A percentile compares a stretch with the other conserved stretches of the same genome.
Conservation (phyloP, 1,140 invertebrate genomes). For the Platorchestia sp. region DNA sequence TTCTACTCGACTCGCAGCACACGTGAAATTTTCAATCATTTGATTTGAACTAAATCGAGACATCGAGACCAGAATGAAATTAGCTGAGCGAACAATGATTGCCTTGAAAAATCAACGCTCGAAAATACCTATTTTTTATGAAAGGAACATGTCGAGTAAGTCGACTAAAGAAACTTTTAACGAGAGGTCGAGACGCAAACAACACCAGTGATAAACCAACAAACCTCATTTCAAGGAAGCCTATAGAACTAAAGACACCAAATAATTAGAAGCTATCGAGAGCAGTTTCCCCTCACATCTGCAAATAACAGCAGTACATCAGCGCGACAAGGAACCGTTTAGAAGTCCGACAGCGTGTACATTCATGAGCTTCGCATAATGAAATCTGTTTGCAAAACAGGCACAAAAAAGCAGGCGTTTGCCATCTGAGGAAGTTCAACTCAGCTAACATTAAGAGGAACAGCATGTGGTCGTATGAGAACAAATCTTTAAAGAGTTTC, state of each 20-base stretch:
- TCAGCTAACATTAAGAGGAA: not conserved
- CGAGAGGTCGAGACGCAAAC: not conserved
- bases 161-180: not conserved
- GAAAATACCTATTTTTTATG: not conserved
- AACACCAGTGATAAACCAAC: not conserved
- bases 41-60: not conserved
- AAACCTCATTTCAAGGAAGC: not conserved
- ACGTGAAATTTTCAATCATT: no score
- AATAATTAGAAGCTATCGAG: not conserved
- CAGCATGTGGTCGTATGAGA: constrained; percentile 6
- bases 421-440: constrained; percentile 6
- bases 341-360: not conserved
- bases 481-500: constrained; percentile 1
- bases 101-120: not conserved
- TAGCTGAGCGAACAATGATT: not conserved
- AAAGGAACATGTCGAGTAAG: not conserved
- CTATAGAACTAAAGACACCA: not conserved
- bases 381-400: not conserved
- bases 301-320: not conserved
- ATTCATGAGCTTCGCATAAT: not conserved
- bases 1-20: not conserved
- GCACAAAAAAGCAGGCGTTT: not conserved
- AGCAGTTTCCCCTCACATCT: not conserved
- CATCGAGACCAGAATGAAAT: not conserved
- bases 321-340: not conserved